Conservation (phyloP, 2,888 invertebrate species). For the Smittia aterrima region DNA sequence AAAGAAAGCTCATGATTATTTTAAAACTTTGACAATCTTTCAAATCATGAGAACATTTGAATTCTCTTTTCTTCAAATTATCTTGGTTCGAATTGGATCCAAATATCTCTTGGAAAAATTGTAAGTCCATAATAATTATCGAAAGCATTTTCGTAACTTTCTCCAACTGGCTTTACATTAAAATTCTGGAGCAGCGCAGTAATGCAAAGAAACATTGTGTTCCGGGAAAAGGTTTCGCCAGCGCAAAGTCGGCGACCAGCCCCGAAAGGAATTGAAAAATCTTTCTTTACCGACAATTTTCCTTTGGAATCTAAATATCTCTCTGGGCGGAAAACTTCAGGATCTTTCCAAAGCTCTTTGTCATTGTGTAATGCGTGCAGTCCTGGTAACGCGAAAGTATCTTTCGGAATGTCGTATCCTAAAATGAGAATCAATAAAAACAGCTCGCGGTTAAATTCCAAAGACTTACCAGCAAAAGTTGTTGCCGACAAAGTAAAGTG, state of each 20-base stretch:
- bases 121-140: constrained; percentile 46
- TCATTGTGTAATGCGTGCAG: constrained; percentile 60
- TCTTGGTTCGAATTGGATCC: constrained; percentile 13
- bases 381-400: constrained; percentile 59
- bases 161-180: constrained; percentile 53
- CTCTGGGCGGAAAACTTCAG: constrained; percentile 65
- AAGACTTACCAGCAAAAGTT: constrained; percentile 55
- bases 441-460: no score
- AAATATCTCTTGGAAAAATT: neutral
- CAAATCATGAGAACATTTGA: no score
- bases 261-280: constrained; percentile 65
- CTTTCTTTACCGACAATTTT: constrained; percentile 57
- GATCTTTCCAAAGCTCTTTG: constrained; percentile 62
- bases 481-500: constrained; percentile 58
- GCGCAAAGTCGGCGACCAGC: constrained; percentile 67
- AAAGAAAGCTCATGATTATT: no score
- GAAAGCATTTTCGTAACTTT: constrained; percentile 44
- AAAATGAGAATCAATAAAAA: no score
- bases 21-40: no score
- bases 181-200: constrained; percentile 65
- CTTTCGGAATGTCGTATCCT: constrained; percentile 54
- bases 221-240: constrained; percentile 69
- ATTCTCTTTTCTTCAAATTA: no score
- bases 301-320: constrained; percentile 62
- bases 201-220: constrained; percentile 62